Percentiles rank a stretch among this genome's conserved stretches.
These are phyloP conservation scores for Anthophora plumipes DNA, from an alignment of 2,888 invertebrate genomes.

Conservation along the genomic window DNA sequence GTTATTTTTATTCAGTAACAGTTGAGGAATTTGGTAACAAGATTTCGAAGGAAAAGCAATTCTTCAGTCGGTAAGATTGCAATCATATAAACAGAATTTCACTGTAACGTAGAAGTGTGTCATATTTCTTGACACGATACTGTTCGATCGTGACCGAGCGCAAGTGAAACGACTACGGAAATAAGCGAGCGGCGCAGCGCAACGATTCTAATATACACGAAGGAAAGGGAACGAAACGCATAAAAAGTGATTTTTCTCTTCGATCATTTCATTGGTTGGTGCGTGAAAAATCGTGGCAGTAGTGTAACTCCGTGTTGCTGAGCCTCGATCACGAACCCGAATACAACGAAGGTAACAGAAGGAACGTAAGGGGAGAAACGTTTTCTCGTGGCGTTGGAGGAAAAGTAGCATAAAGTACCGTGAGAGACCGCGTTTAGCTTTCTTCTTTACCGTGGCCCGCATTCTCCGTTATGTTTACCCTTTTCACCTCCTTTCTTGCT, in stretches of 20 bases:
- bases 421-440: slow-evolving; percentile 47
- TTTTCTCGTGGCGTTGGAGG: slow-evolving; percentile 29
- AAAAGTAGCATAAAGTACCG: slow-evolving; percentile 72
- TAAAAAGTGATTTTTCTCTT: slow-evolving; percentile 25
- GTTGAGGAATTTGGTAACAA: background rate
- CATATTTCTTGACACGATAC: background rate
- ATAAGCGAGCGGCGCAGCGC: background rate
- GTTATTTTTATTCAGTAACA: background rate
- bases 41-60: background rate
- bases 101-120: background rate
- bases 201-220: background rate
- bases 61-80: background rate
- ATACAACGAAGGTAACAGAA: background rate
- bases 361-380: background rate
- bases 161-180: slow-evolving; percentile 31
- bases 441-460: slow-evolving; percentile 47
- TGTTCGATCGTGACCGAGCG: slow-evolving; percentile 8
- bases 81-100: background rate
- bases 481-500: slow-evolving; percentile 40
- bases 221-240: background rate
- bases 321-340: background rate
- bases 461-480: slow-evolving; percentile 15
- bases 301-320: slow-evolving; percentile 19
- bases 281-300: slow-evolving; percentile 38
- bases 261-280: slow-evolving; percentile 37